Evolutionary conservation across 2,113 vertebrate genomes (phyloP), one percentile per base, ranked within the genome.

Genomic region (Corapipo altera): DNA sequence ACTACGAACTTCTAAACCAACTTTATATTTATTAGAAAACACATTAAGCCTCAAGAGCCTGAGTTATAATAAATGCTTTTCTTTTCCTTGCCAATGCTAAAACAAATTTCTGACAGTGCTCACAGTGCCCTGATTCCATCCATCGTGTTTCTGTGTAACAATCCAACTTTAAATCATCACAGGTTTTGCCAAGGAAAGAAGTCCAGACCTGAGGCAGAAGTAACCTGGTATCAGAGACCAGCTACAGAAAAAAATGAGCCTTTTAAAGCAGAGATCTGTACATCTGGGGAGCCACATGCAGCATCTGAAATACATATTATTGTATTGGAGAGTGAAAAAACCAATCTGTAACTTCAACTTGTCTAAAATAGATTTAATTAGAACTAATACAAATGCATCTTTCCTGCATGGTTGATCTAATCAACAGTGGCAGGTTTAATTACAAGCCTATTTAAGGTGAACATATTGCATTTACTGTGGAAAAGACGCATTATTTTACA

Each of bases 351-450:
- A 84, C 77, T 87, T 86, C 86, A 73, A 71, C 74, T 87, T 93
- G 21, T 72, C 79, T 73, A 61, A 94, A 93, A 91, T 2, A 76
- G 82, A 95, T 92, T 73, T 92, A 94, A 96, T 94, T 94, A 96
- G 62, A 86, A 49, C 62, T 92, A 94, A 97, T 95, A 96, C 85
- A 95, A 96, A 96, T 83, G 80, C 83, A 88, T 88, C 87, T 92
- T 95, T 89, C 84, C 78, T 96, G 70, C 65, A 30, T 15, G 76
- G 91, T 20, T 97, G 94, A 88, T 88, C 92, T 95, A 95, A 97
- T 96, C 81, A 92, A 83, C 78, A 65, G 54, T 90, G 90, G 72
- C 94, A 97, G 95, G 73, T 96, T 96, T 97, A 97, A 97, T 97
- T 97, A 92, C 74, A 83, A 93, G 67, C 73, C 70, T 91, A 80